A percentile compares a stretch with the other conserved stretches of the same genome.
phyloP scores from a whole-genome alignment of 2,113 vertebrate species.

The Gobio gobio region DNA sequence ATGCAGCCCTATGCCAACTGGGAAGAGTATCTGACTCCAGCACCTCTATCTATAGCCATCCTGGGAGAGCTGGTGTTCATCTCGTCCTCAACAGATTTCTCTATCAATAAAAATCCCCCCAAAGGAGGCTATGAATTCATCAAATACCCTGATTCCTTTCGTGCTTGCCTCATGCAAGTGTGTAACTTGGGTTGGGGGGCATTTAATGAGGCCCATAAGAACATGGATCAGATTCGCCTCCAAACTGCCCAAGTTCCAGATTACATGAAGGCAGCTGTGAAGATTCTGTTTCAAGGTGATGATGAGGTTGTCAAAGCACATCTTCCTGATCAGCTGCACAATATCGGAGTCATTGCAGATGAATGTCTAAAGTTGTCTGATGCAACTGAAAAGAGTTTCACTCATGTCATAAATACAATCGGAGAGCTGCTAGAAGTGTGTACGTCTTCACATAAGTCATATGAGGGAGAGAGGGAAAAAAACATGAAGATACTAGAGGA shows the following conservation, averaged over 20 bases:
- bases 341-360: no score
- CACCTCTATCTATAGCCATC: no score
- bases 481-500: no score
- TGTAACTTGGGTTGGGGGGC: neutral
- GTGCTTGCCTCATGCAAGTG: no score
- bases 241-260: neutral
- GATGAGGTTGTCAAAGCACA: neutral
- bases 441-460: no score
- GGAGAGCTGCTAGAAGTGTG: no score
- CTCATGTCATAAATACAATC: no score
- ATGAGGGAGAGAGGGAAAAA: no score
- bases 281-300: neutral
- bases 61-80: neutral
- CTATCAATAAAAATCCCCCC: neutral
- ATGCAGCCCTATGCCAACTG: no score
- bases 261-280: neutral
- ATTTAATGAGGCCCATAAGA: neutral
- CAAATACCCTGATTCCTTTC: neutral
- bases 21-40: no score
- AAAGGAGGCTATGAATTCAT: neutral
- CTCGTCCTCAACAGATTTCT: neutral
- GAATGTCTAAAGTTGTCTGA: no score
- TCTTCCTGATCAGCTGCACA: neutral
- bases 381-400: no score
- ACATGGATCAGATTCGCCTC: neutral